A percentile compares a stretch with the other conserved stretches of the same genome.
Conservation (phyloP, 2,113 vertebrate species). For the Pygathrix nemaeus region DNA sequence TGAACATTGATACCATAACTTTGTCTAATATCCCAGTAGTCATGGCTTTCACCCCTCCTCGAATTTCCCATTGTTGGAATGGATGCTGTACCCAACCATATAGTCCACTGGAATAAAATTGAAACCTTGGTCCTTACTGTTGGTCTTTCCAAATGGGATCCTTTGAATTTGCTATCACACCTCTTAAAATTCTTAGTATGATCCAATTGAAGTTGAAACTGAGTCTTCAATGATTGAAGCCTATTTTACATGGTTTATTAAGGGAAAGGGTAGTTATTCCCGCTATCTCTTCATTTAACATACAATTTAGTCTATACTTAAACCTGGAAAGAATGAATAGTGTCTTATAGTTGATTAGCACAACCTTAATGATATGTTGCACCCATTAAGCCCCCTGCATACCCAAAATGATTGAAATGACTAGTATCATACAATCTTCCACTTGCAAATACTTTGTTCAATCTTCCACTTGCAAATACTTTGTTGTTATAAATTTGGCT, state of each 20-base stretch:
- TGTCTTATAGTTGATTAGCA: too few relatives aligned
- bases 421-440: too few relatives aligned
- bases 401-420: too few relatives aligned
- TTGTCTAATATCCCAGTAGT: not conserved
- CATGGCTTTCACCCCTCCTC: not conserved
- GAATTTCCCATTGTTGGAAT: not conserved
- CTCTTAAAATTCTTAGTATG: not conserved
- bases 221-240: not conserved
- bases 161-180: not conserved
- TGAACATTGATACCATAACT: not conserved
- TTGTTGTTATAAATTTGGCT: too few relatives aligned
- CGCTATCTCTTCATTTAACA: too few relatives aligned
- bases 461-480: too few relatives aligned
- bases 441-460: too few relatives aligned
- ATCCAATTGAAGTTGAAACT: not conserved
- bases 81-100: not conserved
- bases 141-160: not conserved
- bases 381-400: too few relatives aligned
- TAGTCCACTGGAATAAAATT: not conserved
- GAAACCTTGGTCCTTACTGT: not conserved
- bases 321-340: too few relatives aligned
- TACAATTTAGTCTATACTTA: too few relatives aligned
- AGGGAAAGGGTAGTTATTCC: not conserved
- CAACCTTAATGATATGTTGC: too few relatives aligned
- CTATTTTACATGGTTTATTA: not conserved